Evolutionary conservation across 2,113 vertebrate genomes (phyloP).

Genomic region (Platysternon megacephalum): DNA sequence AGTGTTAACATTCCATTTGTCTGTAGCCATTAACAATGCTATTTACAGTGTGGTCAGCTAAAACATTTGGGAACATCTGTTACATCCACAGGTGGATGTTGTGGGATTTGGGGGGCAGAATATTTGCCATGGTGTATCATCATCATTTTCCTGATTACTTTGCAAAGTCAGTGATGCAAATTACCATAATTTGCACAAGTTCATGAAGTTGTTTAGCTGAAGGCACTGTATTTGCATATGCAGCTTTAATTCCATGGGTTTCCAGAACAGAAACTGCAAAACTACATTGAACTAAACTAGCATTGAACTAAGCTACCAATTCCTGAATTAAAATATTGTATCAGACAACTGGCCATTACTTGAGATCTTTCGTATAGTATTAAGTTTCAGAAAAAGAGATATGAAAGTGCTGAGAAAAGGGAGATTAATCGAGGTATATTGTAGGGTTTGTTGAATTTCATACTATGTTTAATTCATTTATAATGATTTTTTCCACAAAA

Average conservation of each 20-base stretch:
- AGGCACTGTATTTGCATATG: conserved; percentile 42
- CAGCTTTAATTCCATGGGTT: conserved; percentile 67
- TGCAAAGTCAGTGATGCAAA: background rate
- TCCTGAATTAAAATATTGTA: background rate
- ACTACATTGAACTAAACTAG: conserved; percentile 4
- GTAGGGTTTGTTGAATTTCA: background rate
- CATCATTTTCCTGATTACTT: background rate
- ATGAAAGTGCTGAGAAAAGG: background rate
- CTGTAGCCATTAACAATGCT: conserved; percentile 81
- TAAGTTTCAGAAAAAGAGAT: background rate
- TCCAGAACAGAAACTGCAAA: conserved; percentile 65
- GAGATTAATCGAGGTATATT: background rate
- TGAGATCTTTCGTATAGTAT: background rate
- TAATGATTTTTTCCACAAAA: background rate
- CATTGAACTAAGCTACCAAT: background rate
- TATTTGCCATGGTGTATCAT: background rate
- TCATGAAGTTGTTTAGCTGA: conserved; percentile 60
- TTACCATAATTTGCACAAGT: conserved; percentile 5
- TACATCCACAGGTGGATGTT: background rate
- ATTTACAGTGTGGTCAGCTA: conserved; percentile 73
- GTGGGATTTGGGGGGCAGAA: background rate
- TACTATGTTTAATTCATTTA: background rate
- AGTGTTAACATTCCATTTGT: conserved; percentile 83
- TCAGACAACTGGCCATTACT: background rate
- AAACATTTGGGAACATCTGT: conserved; percentile 19